Conservation (phyloP, 2,113 vertebrate genomes). For the Platysteira castanea region DNA sequence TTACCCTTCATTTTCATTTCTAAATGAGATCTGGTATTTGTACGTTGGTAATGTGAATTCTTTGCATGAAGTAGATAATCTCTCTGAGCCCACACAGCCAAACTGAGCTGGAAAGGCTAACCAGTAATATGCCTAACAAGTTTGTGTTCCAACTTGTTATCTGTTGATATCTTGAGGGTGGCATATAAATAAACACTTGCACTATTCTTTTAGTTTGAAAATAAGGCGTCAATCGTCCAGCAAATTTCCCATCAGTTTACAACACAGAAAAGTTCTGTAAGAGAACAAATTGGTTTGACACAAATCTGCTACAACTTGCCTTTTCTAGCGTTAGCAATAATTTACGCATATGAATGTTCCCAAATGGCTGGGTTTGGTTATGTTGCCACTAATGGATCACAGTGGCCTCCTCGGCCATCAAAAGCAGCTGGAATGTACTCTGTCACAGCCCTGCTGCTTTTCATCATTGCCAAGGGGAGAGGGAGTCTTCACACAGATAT, state of each 20-base stretch:
- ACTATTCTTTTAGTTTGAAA: neutral
- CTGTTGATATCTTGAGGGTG: neutral
- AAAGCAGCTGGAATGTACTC: neutral
- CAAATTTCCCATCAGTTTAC: neutral
- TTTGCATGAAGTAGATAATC: neutral
- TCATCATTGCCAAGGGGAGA: neutral
- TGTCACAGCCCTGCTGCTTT: neutral
- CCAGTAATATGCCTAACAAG: neutral
- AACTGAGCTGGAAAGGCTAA: neutral
- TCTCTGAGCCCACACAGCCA: neutral
- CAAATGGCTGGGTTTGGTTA: neutral
- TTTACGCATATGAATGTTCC: neutral
- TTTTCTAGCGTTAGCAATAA: neutral
- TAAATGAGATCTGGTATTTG: neutral
- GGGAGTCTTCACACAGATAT: neutral
- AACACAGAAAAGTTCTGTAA: neutral
- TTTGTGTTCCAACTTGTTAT: too few relatives aligned
- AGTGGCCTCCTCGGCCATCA: neutral
- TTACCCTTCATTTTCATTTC: neutral
- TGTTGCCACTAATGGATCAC: neutral
- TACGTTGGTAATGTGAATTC: neutral
- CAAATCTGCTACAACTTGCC: neutral
- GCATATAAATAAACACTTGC: accelerated
- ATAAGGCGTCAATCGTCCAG: neutral
- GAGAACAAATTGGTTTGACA: neutral